phyloP scores from a whole-genome alignment of 2,113 vertebrate genomes.

The Dolichallabes microphthalmus region DNA sequence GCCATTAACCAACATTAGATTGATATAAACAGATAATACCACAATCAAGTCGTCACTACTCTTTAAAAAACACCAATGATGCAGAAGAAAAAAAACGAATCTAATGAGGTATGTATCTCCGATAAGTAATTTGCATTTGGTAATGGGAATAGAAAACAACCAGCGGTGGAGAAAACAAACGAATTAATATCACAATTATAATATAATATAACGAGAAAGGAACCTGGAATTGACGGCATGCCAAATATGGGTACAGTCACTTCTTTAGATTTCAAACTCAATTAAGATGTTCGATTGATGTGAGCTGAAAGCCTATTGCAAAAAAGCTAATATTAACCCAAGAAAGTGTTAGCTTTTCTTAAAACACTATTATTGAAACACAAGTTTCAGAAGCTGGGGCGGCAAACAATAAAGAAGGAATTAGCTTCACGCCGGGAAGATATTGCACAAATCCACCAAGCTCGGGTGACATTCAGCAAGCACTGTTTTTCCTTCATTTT shows the following conservation, averaged over 20 bases:
- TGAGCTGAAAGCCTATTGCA: slow-evolving; percentile 24
- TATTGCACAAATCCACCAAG: slow-evolving; percentile 42
- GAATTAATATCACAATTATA: slow-evolving; percentile 20
- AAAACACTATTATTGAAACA: slow-evolving; percentile 37
- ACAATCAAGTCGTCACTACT: background rate
- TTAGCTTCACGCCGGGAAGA: slow-evolving; percentile 34
- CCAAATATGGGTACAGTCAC: slow-evolving; percentile 1
- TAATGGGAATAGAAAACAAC: background rate
- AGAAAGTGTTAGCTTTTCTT: slow-evolving; percentile 27
- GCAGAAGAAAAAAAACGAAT: slow-evolving; percentile 1
- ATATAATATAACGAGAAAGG: slow-evolving; percentile 6
- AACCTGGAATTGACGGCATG: slow-evolving; percentile 7
- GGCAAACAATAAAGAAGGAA: slow-evolving; percentile 54
- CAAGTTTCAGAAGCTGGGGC: slow-evolving; percentile 38
- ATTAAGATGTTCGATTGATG: slow-evolving; percentile 38
- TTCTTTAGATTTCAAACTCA: slow-evolving; percentile 34
- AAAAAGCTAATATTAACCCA: slow-evolving; percentile 38
- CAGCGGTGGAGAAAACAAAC: background rate
- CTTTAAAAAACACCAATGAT: background rate
- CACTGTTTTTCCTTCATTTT: slow-evolving; percentile 39
- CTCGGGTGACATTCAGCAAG: slow-evolving; percentile 53
- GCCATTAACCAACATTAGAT: background rate
- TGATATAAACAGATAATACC: background rate
- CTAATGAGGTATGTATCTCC: slow-evolving; percentile 6
- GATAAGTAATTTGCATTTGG: background rate